Conservation (phyloP, 64 coral and sea anemone genomes). For the Hydrozoanthus tunicans region DNA sequence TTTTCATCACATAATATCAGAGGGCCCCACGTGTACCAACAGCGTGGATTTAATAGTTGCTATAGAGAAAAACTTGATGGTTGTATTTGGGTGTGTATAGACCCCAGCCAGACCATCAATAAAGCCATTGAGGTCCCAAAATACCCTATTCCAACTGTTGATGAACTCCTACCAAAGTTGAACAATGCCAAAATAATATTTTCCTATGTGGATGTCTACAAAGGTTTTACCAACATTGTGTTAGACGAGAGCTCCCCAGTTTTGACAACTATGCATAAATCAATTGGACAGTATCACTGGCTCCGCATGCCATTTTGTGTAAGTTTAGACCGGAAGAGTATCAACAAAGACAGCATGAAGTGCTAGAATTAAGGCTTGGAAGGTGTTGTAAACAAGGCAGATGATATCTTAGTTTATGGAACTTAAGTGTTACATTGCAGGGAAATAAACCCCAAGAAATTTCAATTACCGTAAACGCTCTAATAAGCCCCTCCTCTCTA, state of each 20-base stretch:
- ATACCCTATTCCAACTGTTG: constrained; percentile 50
- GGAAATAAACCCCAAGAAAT: constrained; percentile 53
- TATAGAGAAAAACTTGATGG: too few relatives aligned
- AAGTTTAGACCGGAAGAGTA: constrained; percentile 56
- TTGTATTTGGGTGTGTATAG: constrained; percentile 8
- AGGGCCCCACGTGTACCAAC: too few relatives aligned
- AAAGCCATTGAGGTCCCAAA: constrained; percentile 53
- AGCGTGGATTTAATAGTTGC: too few relatives aligned
- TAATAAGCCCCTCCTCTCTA: too few relatives aligned
- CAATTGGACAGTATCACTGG: constrained; percentile 40
- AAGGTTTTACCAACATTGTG: constrained; percentile 64
- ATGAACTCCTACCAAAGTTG: constrained; percentile 51
- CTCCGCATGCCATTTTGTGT: constrained; percentile 54
- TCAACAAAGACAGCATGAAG: constrained; percentile 60
- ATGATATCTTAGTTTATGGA: constrained; percentile 76
- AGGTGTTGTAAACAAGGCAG: constrained; percentile 57
- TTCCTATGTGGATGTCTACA: constrained; percentile 58
- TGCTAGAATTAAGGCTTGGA: constrained; percentile 14
- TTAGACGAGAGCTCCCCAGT: constrained; percentile 45
- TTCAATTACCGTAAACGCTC: not conserved
- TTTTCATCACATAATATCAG: too few relatives aligned
- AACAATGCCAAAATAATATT: constrained; percentile 59
- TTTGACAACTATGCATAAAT: constrained; percentile 57
- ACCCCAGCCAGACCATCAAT: constrained; percentile 60
- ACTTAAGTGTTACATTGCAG: constrained; percentile 56